Percentiles rank a stretch among this genome's conserved stretches.
These are phyloP conservation scores for Gorsachius magnificus DNA, from an alignment of 2,797 vertebrate genomes.

Conservation along the genomic window DNA sequence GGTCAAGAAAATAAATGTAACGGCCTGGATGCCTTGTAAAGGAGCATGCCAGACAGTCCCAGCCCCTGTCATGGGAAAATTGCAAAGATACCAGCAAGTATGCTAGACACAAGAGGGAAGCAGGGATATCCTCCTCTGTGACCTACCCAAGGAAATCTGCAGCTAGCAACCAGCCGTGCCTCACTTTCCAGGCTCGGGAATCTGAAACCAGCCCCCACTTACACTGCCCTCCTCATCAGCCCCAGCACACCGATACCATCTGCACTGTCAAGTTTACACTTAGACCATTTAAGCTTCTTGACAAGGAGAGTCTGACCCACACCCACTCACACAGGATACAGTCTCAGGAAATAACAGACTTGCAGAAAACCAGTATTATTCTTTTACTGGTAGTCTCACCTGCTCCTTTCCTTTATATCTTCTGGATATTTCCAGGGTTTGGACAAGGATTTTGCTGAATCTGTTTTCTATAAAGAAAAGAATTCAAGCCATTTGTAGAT, in stretches of 20 bases:
- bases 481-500: not conserved
- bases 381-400: not conserved
- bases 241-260: not conserved
- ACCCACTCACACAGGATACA: not conserved
- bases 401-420: not conserved
- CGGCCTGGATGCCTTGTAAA: not conserved
- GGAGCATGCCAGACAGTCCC: not conserved
- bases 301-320: not conserved
- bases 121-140: not conserved
- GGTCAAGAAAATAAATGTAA: not conserved
- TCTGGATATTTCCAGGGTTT: not conserved
- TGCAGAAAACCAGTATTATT: not conserved
- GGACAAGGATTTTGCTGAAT: not conserved
- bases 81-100: not conserved
- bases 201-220: not conserved
- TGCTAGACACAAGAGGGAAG: not conserved
- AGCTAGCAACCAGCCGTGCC: not conserved
- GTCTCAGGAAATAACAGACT: constrained; percentile 10
- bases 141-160: not conserved
- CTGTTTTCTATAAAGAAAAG: not conserved
- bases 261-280: not conserved
- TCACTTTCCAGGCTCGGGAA: not conserved
- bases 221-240: not conserved
- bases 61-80: not conserved
- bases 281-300: not conserved